Percentiles rank a stretch among this genome's conserved stretches.
These are phyloP conservation scores for Enteromius paludinosus DNA, from an alignment of 2,797 vertebrate species.

Conservation along the genomic window DNA sequence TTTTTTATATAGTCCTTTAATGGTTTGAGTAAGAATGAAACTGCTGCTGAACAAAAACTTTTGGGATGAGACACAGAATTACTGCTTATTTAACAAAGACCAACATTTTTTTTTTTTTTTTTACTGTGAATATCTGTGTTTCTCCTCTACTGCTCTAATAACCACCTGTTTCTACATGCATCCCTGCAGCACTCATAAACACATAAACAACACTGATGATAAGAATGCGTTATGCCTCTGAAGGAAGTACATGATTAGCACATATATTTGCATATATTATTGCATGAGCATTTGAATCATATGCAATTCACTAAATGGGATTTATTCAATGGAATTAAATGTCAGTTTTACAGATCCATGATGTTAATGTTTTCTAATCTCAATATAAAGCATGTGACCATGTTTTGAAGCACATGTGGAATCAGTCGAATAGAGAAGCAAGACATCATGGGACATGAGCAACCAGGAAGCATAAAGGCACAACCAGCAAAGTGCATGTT, in stretches of 20 bases:
- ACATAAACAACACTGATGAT: neutral
- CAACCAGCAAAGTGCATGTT: no score
- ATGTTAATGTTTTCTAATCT: no score
- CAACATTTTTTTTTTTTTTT: neutral
- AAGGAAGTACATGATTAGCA: neutral
- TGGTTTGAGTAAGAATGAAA: neutral
- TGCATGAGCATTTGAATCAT: no score
- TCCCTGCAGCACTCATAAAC: neutral
- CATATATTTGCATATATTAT: neutral
- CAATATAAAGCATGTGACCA: no score
- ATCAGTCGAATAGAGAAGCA: no score
- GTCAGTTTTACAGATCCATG: no score
- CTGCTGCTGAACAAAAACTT: neutral
- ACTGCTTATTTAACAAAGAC: neutral
- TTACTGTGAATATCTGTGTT: neutral
- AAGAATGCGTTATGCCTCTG: neutral
- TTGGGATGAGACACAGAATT: neutral
- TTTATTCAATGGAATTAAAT: no score
- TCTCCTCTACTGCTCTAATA: conserved; percentile 12
- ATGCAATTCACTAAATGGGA: no score
- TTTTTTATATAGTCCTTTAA: neutral
- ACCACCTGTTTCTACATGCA: neutral
- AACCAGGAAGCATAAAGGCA: no score
- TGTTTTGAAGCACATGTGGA: no score
- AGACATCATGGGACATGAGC: no score